phyloP scores from a whole-genome alignment of 2,797 vertebrate species.

The Moxostoma hubbsi region DNA sequence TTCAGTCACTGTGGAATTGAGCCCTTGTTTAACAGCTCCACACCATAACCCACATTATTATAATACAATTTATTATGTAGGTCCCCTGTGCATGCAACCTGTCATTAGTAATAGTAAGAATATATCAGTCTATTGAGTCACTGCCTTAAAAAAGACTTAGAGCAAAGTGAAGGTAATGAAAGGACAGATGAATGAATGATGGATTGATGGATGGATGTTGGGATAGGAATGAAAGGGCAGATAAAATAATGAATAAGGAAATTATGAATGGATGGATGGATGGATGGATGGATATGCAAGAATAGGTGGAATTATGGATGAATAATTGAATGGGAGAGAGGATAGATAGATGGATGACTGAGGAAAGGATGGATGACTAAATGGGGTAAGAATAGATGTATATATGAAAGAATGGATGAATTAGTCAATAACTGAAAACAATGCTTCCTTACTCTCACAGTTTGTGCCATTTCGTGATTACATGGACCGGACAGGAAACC shows the following conservation, averaged over 20 bases:
- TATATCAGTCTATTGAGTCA: conserved; percentile 10
- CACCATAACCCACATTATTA: conserved; percentile 27
- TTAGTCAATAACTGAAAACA: not conserved
- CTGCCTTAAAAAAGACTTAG: not conserved
- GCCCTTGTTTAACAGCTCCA: conserved; percentile 30
- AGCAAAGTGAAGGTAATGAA: not conserved
- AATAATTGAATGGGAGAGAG: not conserved
- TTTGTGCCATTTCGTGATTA: conserved; percentile 96
- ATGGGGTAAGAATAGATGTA: not conserved
- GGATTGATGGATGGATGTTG: too few species aligned
- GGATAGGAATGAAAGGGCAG: not conserved
- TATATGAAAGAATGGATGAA: not conserved
- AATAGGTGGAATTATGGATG: not conserved
- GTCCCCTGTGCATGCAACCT: conserved; percentile 21
- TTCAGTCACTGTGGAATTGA: conserved; percentile 14
- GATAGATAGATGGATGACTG: not conserved
- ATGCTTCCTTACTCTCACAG: conserved; percentile 68
- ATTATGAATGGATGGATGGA: not conserved
- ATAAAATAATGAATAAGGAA: not conserved
- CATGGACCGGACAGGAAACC: conserved; percentile 89
- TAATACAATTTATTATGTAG: conserved; percentile 32
- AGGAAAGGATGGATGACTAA: not conserved
- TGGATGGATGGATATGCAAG: not conserved
- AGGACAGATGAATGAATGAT: too few species aligned
- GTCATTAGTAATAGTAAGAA: conserved; percentile 47